phyloP scores from a whole-genome alignment of 2,888 invertebrate species.

The Brachyptera putata region DNA sequence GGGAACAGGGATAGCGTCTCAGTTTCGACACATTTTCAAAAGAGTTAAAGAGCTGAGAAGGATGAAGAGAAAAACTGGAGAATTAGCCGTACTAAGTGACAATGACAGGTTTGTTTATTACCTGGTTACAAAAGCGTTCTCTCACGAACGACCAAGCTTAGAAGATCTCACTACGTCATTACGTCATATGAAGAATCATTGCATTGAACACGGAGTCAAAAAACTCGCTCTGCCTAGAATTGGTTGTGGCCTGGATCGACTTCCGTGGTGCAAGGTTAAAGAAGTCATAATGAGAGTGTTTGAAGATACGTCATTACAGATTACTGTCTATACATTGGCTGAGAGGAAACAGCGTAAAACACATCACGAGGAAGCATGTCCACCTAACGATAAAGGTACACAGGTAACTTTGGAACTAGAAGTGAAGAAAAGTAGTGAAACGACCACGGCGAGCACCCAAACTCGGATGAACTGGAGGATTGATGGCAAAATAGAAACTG shows the following conservation, averaged over 20 bases:
- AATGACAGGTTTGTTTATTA: not conserved
- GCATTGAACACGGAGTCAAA: not conserved
- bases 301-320: not conserved
- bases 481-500: too few species aligned
- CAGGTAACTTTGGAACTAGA: too few species aligned
- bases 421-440: too few species aligned
- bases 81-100: not conserved
- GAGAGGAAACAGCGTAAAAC: too few species aligned
- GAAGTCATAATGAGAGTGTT: not conserved
- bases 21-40: not conserved
- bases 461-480: too few species aligned
- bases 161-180: not conserved
- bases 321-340: not conserved
- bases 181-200: not conserved
- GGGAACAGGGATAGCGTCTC: not conserved
- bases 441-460: too few species aligned
- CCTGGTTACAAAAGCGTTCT: not conserved
- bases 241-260: not conserved
- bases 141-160: not conserved
- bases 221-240: not conserved
- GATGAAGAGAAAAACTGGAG: not conserved
- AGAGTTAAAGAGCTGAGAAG: not conserved
- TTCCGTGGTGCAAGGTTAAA: not conserved
- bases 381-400: too few species aligned
- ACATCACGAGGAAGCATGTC: too few species aligned